Base-by-base conservation (phyloP, 2,888 invertebrate genomes). In the Ptychoptera albimana region DNA sequence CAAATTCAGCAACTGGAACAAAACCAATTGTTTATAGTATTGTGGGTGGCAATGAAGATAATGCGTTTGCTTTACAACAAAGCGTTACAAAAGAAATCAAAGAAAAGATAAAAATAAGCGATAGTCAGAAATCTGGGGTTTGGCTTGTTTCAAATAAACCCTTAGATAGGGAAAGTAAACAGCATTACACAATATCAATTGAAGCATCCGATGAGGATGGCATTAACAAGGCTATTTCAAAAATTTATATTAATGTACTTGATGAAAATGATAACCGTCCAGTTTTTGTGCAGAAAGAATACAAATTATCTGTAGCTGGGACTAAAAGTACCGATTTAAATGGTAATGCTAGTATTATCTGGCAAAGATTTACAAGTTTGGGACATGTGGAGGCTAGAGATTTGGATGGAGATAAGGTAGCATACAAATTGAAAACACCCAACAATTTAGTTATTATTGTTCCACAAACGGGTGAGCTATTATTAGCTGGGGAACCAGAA, bases 231-330 rank as follows among this genome's bases (percentile, higher is more conserved):
- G 85, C 87, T 0, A 75, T 78, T 23, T 78, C 87, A n/a, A 80
- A 79, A 50, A 73, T 93, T 10, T 71, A 72, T 39, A 72, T 94
- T 35, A 74, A 75, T 14, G 75, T 96, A 23, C 68, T 78, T 16
- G 91, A 94, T 59, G 85, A 85, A 60, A 94, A 94, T 61, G 94
- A 94, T 63, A 93, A 94, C 61, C 77, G 82, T 49, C 94, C 93
- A 1, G 71, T 82, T 34, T 92, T 93, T 61, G 77, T 79, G 35
- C 75, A 81, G 51, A 73, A 75, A 46, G 71, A 82, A 40, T 91
- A 91, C 60, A 75, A 79, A 53, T 91, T 89, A 59, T 70, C 79
- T 53, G 69, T 83, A 30, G 78, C 78, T 45, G 80, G 80, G 34
- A 75, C 75, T 45, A 68, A 69, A 34, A 48, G 67, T 3, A 68